Percentiles rank a stretch among this genome's conserved stretches.
phyloP scores from a whole-genome alignment of 1,140 invertebrate species.

The Neocloeon triangulifer region DNA sequence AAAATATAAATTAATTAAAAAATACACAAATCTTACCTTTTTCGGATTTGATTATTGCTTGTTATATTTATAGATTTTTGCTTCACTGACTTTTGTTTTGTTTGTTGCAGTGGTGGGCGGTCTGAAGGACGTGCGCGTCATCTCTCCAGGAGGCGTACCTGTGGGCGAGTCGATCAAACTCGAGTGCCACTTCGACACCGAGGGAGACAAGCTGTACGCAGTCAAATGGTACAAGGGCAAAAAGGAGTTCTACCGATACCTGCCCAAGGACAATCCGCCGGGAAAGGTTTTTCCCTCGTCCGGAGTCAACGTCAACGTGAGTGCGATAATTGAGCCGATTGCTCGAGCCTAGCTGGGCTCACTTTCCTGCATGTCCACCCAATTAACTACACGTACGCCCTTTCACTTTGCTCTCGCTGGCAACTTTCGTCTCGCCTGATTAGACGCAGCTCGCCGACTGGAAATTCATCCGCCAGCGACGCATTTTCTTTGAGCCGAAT shows the following conservation, averaged over 20 bases:
- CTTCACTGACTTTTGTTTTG: too few relatives aligned
- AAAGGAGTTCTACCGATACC: conserved; percentile 37
- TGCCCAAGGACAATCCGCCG: conserved; percentile 25
- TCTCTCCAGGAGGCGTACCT: conserved; percentile 40
- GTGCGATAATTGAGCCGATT: too few relatives aligned
- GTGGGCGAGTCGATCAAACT: conserved; percentile 42
- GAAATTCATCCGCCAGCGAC: too few relatives aligned
- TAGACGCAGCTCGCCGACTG: not conserved
- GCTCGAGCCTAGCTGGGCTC: too few relatives aligned
- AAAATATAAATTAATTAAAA: too few relatives aligned
- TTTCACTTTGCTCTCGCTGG: conserved; percentile 4
- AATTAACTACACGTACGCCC: not conserved
- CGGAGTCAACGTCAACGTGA: conserved; percentile 32
- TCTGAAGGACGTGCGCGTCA: conserved; percentile 24
- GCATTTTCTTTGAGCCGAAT: too few relatives aligned
- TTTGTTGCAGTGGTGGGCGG: conserved; percentile 22
- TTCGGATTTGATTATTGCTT: too few relatives aligned
- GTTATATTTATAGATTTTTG: too few relatives aligned
- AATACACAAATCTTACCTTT: too few relatives aligned
- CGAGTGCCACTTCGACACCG: conserved; percentile 54
- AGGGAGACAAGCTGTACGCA: conserved; percentile 50
- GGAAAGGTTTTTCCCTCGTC: conserved; percentile 28
- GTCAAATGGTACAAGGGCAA: conserved; percentile 67
- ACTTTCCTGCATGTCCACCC: not conserved
- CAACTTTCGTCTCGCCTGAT: too few relatives aligned